Conservation (phyloP, 64 coral and sea anemone genomes). For the Pocillopora verrucosa region DNA sequence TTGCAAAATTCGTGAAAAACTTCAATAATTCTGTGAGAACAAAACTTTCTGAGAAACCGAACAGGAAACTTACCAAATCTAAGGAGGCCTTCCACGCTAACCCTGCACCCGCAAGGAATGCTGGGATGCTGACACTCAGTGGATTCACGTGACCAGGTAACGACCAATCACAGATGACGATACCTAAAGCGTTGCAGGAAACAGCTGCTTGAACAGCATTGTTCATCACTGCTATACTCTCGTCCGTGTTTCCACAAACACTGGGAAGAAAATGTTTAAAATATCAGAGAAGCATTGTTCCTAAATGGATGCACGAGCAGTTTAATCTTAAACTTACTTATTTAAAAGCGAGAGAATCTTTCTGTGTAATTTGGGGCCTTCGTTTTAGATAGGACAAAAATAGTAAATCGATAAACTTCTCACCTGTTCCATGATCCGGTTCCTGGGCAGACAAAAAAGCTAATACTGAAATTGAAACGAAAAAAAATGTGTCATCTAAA, state of each 20-base stretch:
- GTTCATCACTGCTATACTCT: slow-evolving; percentile 74
- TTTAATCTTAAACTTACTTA: background rate
- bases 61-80: slow-evolving; percentile 65
- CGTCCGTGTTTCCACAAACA: slow-evolving; percentile 69
- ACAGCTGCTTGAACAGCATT: slow-evolving; percentile 89
- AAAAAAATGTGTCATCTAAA: background rate
- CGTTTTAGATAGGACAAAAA: too few relatives aligned
- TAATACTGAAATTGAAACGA: slow-evolving; percentile 56
- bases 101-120: slow-evolving; percentile 77
- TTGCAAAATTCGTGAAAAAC: too few relatives aligned
- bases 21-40: too few relatives aligned
- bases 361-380: too few relatives aligned
- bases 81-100: slow-evolving; percentile 82
- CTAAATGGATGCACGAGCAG: too few relatives aligned
- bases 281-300: background rate
- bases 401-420: background rate
- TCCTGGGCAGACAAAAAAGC: slow-evolving; percentile 86
- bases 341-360: too few relatives aligned
- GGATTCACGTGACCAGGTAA: slow-evolving; percentile 92
- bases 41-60: background rate
- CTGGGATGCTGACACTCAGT: slow-evolving; percentile 76
- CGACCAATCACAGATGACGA: slow-evolving; percentile 95
- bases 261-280: slow-evolving; percentile 35
- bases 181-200: slow-evolving; percentile 69
- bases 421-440: slow-evolving; percentile 89